Conservation (phyloP, 30 jellyfish, hydroid and myxozoan genomes). For the Pelagia noctiluca region DNA sequence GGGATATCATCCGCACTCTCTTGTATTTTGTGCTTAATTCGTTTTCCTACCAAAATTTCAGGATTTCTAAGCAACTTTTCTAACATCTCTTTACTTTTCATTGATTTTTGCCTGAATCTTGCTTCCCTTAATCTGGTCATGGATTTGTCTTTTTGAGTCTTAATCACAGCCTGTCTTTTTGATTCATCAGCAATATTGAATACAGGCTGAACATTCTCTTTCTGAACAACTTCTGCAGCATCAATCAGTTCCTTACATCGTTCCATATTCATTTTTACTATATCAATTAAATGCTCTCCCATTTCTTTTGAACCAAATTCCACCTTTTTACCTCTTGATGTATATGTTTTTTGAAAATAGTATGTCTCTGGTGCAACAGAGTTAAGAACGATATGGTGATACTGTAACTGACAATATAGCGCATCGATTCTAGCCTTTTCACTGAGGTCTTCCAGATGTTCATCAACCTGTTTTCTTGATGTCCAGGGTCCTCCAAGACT, state of each 20-base stretch:
- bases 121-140: neutral
- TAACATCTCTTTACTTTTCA: neutral
- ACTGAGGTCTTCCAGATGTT: neutral
- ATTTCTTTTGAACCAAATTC: slow-evolving; percentile 5
- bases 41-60: neutral
- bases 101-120: neutral
- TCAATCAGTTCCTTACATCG: neutral
- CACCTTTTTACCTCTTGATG: neutral
- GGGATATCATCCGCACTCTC: neutral
- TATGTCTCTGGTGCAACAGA: neutral
- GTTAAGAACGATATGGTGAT: neutral
- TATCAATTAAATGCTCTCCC: slow-evolving; percentile 23
- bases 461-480: neutral
- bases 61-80: slow-evolving; percentile 2
- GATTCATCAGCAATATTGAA: neutral
- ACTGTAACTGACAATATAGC: neutral
- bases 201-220: neutral
- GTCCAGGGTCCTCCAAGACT: slow-evolving; percentile 10
- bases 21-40: slow-evolving; percentile 1
- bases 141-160: neutral
- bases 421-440: neutral
- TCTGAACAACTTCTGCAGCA: neutral
- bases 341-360: neutral
- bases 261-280: neutral
- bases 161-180: neutral